Evolutionary conservation across 2,888 invertebrate species (phyloP).

Genomic region (Cataglyphis altisquamis): DNA sequence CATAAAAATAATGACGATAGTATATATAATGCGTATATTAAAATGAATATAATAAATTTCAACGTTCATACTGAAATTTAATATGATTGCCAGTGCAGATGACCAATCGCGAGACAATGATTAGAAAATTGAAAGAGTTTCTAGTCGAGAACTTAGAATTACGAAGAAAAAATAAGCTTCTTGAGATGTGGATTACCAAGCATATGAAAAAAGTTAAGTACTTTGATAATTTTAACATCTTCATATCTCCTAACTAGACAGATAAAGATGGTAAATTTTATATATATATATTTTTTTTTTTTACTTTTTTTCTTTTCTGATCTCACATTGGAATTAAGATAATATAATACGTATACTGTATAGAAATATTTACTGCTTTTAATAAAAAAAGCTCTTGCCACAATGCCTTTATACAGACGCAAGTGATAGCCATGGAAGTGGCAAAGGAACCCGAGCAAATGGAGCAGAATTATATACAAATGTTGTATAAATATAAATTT

Average conservation of each 20-base stretch:
- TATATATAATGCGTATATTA: not conserved
- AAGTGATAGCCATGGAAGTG: slow-evolving; percentile 62
- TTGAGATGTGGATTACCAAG: slow-evolving; percentile 69
- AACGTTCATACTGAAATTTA: slow-evolving; percentile 16
- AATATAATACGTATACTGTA: not conserved
- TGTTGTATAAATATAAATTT: slow-evolving; percentile 70
- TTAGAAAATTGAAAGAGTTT: slow-evolving; percentile 68
- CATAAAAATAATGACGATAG: not conserved
- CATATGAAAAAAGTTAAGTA: slow-evolving; percentile 64
- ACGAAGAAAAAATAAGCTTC: slow-evolving; percentile 68
- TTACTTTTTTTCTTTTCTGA: not conserved
- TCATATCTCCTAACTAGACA: not conserved
- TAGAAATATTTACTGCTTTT: not conserved
- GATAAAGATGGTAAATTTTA: not conserved
- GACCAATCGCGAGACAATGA: slow-evolving; percentile 69
- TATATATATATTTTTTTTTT: not conserved
- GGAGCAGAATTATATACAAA: slow-evolving; percentile 69
- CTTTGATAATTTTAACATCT: not conserved
- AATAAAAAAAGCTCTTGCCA: not conserved
- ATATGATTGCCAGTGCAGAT: slow-evolving; percentile 61
- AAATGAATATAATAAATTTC: slow-evolving; percentile 8
- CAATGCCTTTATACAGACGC: slow-evolving; percentile 61
- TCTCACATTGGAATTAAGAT: not conserved
- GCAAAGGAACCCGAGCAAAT: slow-evolving; percentile 54
- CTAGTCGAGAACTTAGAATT: slow-evolving; percentile 62